These are phyloP conservation scores for Drosophila cognata DNA, from an alignment of 2,888 invertebrate genomes.

Conservation along the genomic window DNA sequence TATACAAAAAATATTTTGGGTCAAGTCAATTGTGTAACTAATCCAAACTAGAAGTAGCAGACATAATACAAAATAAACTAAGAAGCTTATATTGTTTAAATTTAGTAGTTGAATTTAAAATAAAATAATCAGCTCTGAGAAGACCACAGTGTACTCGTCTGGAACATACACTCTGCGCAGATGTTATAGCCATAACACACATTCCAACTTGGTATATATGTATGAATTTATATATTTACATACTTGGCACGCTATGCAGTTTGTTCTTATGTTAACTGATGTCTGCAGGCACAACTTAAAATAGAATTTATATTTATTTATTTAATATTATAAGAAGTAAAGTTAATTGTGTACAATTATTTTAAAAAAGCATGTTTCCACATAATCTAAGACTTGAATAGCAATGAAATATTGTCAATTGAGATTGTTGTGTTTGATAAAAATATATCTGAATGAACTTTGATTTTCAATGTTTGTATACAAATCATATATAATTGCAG, in stretches of 20 bases:
- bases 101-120: background rate
- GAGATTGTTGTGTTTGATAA: background rate
- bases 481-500: background rate
- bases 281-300: background rate
- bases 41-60: background rate
- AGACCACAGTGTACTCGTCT: background rate
- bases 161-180: background rate
- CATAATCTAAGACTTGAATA: background rate
- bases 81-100: background rate
- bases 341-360: background rate
- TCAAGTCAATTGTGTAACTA: background rate
- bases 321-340: no score
- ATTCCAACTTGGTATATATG: background rate
- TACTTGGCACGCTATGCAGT: background rate
- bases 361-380: background rate
- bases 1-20: background rate
- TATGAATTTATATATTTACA: background rate
- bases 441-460: background rate
- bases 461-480: background rate
- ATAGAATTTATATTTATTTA: no score
- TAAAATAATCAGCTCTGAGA: background rate
- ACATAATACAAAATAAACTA: background rate
- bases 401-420: background rate
- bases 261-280: background rate
- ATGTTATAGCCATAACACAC: background rate